Evolutionary conservation across 1,140 invertebrate genomes (phyloP), one percentile per base, ranked within the genome.

Genomic region (Lerema accius): DNA sequence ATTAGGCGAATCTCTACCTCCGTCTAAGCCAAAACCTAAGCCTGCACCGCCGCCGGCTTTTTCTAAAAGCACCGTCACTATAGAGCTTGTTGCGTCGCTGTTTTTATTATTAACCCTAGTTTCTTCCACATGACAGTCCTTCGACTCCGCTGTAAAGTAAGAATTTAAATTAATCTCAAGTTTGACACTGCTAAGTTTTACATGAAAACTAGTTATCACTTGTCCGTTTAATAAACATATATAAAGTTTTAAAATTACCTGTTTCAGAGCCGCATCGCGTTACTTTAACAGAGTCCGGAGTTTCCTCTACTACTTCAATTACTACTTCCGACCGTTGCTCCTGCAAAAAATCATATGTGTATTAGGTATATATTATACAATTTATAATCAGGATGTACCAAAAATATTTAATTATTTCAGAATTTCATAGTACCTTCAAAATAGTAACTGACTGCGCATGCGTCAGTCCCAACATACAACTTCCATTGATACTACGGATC

Each of bases 11-110:
- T 97, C 96, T 73, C 95, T 95, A 14, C 97, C 97, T 56, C 97
- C 97, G 81, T 98, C 97, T 39, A 99, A 93, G 76, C 97, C 97
- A 84, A 99, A 98, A 40, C 97, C 97, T 37, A 98, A 92, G 6
- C 97, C 97, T 64, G 96, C 95, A 63, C 95, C 96, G 72, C 97
- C 97, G 81, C 98, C 98, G 11, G 94, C 92, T 67, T 98, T 93
- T 55, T 93, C 93, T 35, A 97, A 92, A 40, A 90, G 75, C 43
- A 92, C 88, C 46, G 89, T 86, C 28, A 91, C 85, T 53, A 86
- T 63, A n/a, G 73, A 58, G 46, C 69, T 67, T n/a, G 59, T 39
- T 49, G 50, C 39, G 55, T 67, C 71, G 35, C 48, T 69, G 23
- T 63, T 58, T 16, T 68, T 66, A 48, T 68, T 66, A 42, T 64